A percentile compares a stretch with the other conserved stretches of the same genome.
phyloP scores from a whole-genome alignment of 2,113 vertebrate species.

The Heterocephalus glaber region DNA sequence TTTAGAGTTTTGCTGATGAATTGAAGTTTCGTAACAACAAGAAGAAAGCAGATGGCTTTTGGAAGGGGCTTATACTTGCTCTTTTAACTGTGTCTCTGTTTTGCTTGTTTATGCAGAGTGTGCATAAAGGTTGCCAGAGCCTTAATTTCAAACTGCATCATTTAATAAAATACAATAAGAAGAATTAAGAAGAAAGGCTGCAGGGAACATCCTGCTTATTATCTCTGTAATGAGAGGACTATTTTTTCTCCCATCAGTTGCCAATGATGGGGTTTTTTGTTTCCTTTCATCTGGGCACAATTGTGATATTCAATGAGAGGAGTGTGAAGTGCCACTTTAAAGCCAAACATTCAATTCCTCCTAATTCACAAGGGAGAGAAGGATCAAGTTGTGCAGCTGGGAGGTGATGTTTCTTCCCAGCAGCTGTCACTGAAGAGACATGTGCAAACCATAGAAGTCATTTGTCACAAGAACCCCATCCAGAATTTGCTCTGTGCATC shows the following conservation, averaged over 20 bases:
- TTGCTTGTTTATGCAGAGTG: conserved; percentile 80
- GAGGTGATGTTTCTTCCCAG: conserved; percentile 84
- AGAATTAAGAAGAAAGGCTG: conserved; percentile 79
- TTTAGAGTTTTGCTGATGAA: conserved; percentile 75
- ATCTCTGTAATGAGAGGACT: conserved; percentile 81
- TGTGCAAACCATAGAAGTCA: conserved; percentile 83
- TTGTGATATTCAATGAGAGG: conserved; percentile 80
- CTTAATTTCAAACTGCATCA: conserved; percentile 80
- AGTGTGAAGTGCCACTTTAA: conserved; percentile 85
- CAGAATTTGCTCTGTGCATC: conserved; percentile 75
- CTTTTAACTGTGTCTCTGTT: conserved; percentile 79
- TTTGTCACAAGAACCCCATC: conserved; percentile 82
- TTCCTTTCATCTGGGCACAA: conserved; percentile 81
- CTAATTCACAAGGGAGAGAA: conserved; percentile 84
- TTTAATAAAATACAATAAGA: conserved; percentile 82
- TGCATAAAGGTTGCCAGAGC: conserved; percentile 76
- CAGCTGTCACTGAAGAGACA: conserved; percentile 86
- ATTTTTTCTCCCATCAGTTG: conserved; percentile 84
- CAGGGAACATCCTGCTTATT: conserved; percentile 83
- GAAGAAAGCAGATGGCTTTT: conserved; percentile 78
- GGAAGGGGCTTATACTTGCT: conserved; percentile 63
- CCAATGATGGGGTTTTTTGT: conserved; percentile 82
- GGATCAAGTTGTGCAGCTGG: conserved; percentile 86
- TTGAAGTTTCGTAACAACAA: conserved; percentile 80
- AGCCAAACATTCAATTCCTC: conserved; percentile 80